Percentiles rank a stretch among this genome's conserved stretches.
Evolutionary conservation across 2,113 vertebrate genomes (phyloP).

Genomic region (Saccopteryx bilineata): DNA sequence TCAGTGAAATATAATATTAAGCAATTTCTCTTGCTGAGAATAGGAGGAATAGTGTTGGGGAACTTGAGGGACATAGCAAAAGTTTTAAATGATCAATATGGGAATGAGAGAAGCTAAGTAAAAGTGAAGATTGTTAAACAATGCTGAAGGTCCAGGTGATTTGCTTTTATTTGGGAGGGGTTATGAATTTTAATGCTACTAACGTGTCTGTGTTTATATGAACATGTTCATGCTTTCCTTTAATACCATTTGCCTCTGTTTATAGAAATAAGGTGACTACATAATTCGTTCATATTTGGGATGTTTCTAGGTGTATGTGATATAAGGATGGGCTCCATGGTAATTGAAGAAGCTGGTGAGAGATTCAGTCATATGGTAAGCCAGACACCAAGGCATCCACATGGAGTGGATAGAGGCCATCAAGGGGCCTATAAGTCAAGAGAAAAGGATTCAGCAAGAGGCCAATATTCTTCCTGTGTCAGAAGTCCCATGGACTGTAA

Average conservation of each 20-base stretch:
- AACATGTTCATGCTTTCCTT: background rate
- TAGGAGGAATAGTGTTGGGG: background rate
- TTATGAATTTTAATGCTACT: background rate
- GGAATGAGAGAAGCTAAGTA: background rate
- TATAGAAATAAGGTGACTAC: background rate
- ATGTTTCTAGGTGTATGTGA: background rate
- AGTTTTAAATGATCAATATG: background rate
- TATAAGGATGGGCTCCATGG: background rate
- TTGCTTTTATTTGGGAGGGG: background rate
- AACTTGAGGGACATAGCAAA: background rate
- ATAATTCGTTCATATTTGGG: background rate
- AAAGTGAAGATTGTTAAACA: background rate
- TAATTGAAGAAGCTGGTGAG: background rate
- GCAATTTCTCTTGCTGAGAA: too few species aligned
- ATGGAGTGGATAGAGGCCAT: background rate
- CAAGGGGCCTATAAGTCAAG: background rate
- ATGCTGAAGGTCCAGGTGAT: background rate
- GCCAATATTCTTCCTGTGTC: background rate
- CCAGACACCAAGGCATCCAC: background rate
- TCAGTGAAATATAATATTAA: background rate
- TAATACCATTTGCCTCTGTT: background rate
- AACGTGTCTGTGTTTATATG: background rate
- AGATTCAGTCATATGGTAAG: background rate
- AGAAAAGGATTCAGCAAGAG: background rate
- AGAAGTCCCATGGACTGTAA: background rate